phyloP scores from a whole-genome alignment of 1,140 invertebrate genomes.

The Stegodyphus dumicola region DNA sequence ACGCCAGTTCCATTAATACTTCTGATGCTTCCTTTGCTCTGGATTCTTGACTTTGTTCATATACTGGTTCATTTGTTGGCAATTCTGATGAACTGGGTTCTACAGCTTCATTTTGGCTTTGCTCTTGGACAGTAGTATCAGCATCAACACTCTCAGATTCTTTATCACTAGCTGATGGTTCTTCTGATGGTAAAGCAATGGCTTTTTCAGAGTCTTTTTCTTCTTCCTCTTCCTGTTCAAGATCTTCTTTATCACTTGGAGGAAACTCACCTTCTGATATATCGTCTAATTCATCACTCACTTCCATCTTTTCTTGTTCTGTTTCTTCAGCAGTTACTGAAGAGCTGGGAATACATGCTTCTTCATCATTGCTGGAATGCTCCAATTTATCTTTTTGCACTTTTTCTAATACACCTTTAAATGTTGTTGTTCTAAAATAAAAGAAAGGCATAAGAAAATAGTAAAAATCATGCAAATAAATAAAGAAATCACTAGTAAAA shows the following conservation, averaged over 20 bases:
- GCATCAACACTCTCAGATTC: not conserved
- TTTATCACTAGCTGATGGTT: not conserved
- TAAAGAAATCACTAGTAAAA: not conserved
- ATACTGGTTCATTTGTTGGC: not conserved
- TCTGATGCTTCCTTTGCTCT: constrained; percentile 68
- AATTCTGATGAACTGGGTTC: not conserved
- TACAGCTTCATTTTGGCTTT: not conserved
- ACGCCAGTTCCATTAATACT: constrained; percentile 71
- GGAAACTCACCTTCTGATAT: constrained; percentile 28
- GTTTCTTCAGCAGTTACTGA: constrained; percentile 4
- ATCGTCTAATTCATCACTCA: constrained; percentile 42
- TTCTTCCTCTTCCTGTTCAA: constrained; percentile 59
- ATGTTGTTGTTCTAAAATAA: constrained; percentile 31
- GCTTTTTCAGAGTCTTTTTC: constrained; percentile 5
- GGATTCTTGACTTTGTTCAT: constrained; percentile 42
- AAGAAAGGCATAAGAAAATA: not conserved
- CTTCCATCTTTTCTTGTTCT: constrained; percentile 33
- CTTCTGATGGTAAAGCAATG: constrained; percentile 17
- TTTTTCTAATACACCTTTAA: constrained; percentile 29
- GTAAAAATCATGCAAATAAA: not conserved
- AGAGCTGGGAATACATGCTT: not conserved
- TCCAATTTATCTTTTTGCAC: not conserved
- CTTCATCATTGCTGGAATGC: constrained; percentile 11
- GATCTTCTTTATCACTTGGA: constrained; percentile 33
- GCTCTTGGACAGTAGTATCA: not conserved